phyloP scores from a whole-genome alignment of 2,113 vertebrate genomes.

The Fregata magnificens region DNA sequence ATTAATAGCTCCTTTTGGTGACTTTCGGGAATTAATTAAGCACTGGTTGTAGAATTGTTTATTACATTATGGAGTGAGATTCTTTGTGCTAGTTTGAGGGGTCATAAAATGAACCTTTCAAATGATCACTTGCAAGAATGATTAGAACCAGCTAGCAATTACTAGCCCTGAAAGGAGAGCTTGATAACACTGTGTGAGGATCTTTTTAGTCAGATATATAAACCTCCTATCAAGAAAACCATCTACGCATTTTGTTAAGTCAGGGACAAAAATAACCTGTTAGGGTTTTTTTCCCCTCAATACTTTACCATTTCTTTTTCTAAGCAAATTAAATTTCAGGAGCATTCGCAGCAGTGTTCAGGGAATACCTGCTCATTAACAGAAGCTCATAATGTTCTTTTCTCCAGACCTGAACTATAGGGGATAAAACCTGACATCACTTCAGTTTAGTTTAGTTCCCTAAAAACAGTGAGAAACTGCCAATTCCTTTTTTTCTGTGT shows the following conservation, averaged over 20 bases:
- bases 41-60: conserved; percentile 68
- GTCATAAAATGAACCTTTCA: conserved; percentile 69
- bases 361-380: conserved; percentile 53
- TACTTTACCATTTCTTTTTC: background rate
- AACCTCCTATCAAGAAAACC: background rate
- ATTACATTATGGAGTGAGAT: conserved; percentile 57
- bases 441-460: background rate
- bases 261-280: background rate
- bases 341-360: background rate
- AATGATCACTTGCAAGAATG: conserved; percentile 47
- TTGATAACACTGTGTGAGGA: background rate
- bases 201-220: background rate
- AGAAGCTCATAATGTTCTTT: conserved; percentile 14
- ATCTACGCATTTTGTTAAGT: background rate
- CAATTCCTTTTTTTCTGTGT: background rate
- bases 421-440: background rate
- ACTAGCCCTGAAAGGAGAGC: conserved; percentile 24
- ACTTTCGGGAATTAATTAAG: conserved; percentile 70
- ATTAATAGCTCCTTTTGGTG: conserved; percentile 56
- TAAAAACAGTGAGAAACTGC: background rate
- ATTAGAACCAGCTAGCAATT: conserved; percentile 66
- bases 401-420: background rate
- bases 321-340: conserved; percentile 10
- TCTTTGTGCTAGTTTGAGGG: conserved; percentile 63
- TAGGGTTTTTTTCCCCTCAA: background rate